Evolutionary conservation across 2,113 vertebrate species (phyloP).

Genomic region (Anseranas semipalmata): DNA sequence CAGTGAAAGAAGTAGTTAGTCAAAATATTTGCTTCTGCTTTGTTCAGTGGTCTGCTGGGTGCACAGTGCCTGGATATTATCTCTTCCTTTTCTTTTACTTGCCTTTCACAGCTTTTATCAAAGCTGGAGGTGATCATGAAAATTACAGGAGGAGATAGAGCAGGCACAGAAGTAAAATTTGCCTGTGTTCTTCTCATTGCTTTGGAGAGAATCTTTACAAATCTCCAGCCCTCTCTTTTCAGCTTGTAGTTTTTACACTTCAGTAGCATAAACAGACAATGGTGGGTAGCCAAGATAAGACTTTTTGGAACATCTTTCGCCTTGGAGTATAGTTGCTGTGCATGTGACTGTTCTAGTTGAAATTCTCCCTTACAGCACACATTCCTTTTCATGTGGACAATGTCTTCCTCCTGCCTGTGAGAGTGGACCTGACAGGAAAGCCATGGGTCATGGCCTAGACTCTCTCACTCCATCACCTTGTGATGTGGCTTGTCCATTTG

Average conservation of each 20-base stretch:
- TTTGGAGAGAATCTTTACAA: background rate
- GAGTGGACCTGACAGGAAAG: background rate
- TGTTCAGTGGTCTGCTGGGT: background rate
- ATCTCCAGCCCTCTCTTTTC: background rate
- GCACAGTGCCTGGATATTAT: background rate
- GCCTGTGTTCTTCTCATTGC: background rate
- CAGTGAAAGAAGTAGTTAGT: background rate
- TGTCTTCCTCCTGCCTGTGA: background rate
- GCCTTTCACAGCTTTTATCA: background rate
- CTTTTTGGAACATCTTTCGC: background rate
- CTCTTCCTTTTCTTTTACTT: background rate
- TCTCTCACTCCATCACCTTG: background rate
- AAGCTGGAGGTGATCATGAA: background rate
- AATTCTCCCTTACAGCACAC: background rate
- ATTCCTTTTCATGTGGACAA: background rate
- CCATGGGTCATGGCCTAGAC: rapidly evolving
- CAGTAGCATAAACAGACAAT: background rate
- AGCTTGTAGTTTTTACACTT: background rate
- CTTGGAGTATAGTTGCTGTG: background rate
- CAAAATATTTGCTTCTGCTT: background rate
- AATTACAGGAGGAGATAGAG: background rate
- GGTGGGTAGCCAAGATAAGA: background rate
- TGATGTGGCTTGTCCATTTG: background rate
- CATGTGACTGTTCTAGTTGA: background rate
- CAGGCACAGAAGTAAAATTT: background rate